Evolutionary conservation across 1,140 invertebrate genomes (phyloP), one percentile per base, ranked within the genome.

Genomic region (Drosophila hydei): DNA sequence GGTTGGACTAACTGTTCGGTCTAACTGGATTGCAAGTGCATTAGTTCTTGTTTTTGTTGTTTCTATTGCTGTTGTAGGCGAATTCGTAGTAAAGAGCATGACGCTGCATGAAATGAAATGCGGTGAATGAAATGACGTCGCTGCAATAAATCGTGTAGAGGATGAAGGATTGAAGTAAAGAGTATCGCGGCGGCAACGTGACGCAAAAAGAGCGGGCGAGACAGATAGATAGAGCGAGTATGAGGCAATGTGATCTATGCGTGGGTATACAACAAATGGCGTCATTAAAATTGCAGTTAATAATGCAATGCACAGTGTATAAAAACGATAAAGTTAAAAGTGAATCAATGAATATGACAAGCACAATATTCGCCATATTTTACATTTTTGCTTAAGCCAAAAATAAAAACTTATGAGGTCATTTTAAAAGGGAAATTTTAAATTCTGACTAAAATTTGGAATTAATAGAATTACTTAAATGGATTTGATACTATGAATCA

Each of bases 51-150:
- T 59, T 59, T 54, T 54, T 72, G 33, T 30, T 23, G 45, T 52
- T 60, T 61, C 33, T 51, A 47, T 18, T 47, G 25, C 23, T 38
- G 36, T 56, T 56, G 69, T 36, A 25, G 27, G 14, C 19, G 43
- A 71, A 56, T 51, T 63, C 56, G 80, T 85, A 87, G 80, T 85
- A 85, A 77, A 56, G 73, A 80, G 64, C 73, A 74, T 85, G 81
- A 85, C 77, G 77, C 73, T 85, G 77, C 81, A 77, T 61, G 45
- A 76, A 69, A 59, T 25, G 47, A 60, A 74, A 64, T 55, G 73
- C 73, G 80, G 61, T 85, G 80, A 85, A 85, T 85, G 80, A 85
- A 85, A 75, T 83, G 69, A 80, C 69, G 81, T 85, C 81, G 80
- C 55, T 68, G 36, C 42, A 47, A 42, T 42, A 43, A 38, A 54